Conservation (phyloP, 2,888 invertebrate genomes). For the Venustoraphidia nigricollis region DNA sequence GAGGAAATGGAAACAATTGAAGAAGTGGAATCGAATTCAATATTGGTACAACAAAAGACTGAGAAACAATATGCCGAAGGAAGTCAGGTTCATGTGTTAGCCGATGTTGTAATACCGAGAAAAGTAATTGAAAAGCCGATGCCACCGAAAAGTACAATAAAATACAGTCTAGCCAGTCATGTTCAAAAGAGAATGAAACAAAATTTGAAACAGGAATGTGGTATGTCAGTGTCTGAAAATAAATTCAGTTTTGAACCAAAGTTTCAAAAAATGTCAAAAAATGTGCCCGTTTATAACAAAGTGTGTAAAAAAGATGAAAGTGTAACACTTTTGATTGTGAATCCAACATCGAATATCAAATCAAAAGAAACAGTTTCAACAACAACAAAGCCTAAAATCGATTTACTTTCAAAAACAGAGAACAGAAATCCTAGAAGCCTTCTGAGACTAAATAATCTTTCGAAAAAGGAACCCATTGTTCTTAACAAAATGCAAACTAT, state of each 20-base stretch:
- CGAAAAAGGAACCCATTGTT: too few relatives aligned
- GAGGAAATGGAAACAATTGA: too few relatives aligned
- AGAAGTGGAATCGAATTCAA: too few relatives aligned
- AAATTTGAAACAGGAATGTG: too few relatives aligned
- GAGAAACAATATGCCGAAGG: neutral
- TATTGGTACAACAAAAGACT: neutral
- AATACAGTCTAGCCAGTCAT: too few relatives aligned
- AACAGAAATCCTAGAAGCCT: neutral
- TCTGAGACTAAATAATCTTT: too few relatives aligned
- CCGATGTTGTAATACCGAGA: neutral
- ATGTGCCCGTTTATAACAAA: neutral
- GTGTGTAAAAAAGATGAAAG: neutral
- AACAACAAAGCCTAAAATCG: neutral
- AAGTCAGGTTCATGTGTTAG: neutral
- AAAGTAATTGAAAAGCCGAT: neutral
- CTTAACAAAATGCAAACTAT: too few relatives aligned
- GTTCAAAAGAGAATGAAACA: too few relatives aligned
- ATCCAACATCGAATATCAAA: neutral
- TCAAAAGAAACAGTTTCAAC: neutral
- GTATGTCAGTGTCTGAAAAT: too few relatives aligned
- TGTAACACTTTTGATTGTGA: neutral
- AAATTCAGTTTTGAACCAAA: too few relatives aligned
- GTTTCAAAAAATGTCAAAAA: neutral
- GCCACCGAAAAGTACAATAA: too few relatives aligned
- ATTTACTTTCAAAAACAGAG: neutral